Percentiles rank a stretch among this genome's conserved stretches.
Evolutionary conservation across 2,113 vertebrate species (phyloP).

Genomic region (Dasyornis broadbenti): DNA sequence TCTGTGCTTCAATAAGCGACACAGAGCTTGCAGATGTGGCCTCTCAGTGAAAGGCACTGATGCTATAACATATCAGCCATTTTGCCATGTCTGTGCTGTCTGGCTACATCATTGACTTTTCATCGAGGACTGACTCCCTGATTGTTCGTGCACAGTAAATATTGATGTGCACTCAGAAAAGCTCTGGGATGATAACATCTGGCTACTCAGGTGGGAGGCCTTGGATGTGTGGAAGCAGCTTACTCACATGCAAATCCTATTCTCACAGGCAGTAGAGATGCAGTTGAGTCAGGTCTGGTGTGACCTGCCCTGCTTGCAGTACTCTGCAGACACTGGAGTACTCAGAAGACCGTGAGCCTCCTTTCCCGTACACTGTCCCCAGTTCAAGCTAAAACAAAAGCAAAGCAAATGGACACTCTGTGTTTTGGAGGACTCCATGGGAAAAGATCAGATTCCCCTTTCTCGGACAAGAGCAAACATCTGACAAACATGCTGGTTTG

Average conservation of each 20-base stretch:
- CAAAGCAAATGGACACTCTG: neutral
- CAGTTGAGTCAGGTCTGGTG: neutral
- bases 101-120: neutral
- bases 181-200: neutral
- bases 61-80: rapidly evolving
- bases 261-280: neutral
- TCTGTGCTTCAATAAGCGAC: neutral
- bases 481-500: neutral
- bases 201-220: neutral
- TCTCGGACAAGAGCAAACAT: neutral
- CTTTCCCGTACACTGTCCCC: neutral
- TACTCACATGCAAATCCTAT: neutral
- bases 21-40: neutral
- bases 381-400: neutral
- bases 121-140: neutral
- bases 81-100: neutral
- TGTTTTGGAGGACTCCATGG: neutral
- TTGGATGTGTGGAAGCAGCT: neutral
- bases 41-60: neutral
- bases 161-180: neutral
- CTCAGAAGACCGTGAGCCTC: neutral
- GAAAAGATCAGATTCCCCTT: neutral
- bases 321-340: neutral
- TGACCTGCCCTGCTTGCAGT: neutral
- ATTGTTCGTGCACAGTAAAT: neutral